phyloP scores from a whole-genome alignment of 2,113 vertebrate genomes.

The Misgurnus anguillicaudatus region DNA sequence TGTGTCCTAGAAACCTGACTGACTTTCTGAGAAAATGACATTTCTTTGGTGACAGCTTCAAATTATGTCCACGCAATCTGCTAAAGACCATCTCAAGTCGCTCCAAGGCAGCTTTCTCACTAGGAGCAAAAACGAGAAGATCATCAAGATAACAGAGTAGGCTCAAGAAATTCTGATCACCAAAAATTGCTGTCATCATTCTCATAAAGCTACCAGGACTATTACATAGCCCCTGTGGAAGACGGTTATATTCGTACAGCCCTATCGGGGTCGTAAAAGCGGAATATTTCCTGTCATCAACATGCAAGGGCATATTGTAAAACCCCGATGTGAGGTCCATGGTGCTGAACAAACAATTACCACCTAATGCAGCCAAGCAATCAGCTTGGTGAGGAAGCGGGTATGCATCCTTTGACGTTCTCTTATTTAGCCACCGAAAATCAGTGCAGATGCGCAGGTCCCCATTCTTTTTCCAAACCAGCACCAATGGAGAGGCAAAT shows the following conservation, averaged over 20 bases:
- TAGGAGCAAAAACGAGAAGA: not conserved
- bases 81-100: not conserved
- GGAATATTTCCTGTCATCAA: not conserved
- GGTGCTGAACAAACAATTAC: not conserved
- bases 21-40: not conserved
- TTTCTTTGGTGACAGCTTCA: not conserved
- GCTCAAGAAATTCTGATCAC: constrained; percentile 29
- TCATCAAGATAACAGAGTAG: not conserved
- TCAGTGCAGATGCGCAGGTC: not conserved
- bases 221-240: too few relatives aligned
- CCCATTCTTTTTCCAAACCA: not conserved
- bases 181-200: constrained; percentile 40
- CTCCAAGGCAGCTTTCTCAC: not conserved
- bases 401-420: not conserved
- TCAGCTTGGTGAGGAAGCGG: too few relatives aligned
- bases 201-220: not conserved
- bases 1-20: not conserved
- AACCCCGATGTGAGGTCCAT: not conserved
- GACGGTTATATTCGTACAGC: not conserved
- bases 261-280: not conserved
- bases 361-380: not conserved
- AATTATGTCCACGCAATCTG: not conserved
- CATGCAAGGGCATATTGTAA: not conserved
- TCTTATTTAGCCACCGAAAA: not conserved
- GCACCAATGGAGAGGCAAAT: too few relatives aligned